Evolutionary conservation across 92 coral and sea anemone species (phyloP).

Genomic region (Micromussa lordhowensis): DNA sequence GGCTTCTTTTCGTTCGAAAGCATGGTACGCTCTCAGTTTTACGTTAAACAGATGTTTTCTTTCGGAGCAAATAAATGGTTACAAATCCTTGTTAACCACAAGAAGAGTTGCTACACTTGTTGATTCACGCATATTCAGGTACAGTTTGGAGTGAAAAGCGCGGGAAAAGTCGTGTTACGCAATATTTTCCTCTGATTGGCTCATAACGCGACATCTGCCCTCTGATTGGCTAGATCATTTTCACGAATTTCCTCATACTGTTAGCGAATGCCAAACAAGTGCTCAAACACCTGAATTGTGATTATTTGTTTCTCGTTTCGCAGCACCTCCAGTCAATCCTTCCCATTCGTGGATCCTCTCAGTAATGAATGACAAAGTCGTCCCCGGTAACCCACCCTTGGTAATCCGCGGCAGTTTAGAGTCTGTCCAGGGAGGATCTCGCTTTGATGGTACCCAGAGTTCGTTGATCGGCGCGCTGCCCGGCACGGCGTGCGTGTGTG

Average conservation of each 20-base stretch:
- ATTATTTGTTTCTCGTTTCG: not conserved
- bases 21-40: not conserved
- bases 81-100: too few species aligned
- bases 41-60: too few species aligned
- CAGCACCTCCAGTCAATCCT: slow-evolving; percentile 91
- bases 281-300: not conserved
- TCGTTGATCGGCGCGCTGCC: slow-evolving; percentile 61
- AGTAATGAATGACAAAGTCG: slow-evolving; percentile 49
- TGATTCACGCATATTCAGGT: too few species aligned
- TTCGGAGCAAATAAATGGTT: too few species aligned
- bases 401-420: slow-evolving; percentile 58
- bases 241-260: not conserved
- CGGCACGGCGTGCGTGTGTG: slow-evolving; percentile 58
- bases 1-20: not conserved
- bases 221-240: not conserved
- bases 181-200: not conserved
- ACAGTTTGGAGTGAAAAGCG: not conserved
- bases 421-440: slow-evolving; percentile 71
- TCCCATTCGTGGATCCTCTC: slow-evolving; percentile 79
- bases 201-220: not conserved
- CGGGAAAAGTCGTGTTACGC: not conserved
- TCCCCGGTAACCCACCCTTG: slow-evolving; percentile 79
- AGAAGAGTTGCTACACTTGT: too few species aligned
- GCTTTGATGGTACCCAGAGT: slow-evolving; percentile 75
- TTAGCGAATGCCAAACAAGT: not conserved